Conservation (phyloP, 2,113 vertebrate species). For the Eudorcas thomsonii region DNA sequence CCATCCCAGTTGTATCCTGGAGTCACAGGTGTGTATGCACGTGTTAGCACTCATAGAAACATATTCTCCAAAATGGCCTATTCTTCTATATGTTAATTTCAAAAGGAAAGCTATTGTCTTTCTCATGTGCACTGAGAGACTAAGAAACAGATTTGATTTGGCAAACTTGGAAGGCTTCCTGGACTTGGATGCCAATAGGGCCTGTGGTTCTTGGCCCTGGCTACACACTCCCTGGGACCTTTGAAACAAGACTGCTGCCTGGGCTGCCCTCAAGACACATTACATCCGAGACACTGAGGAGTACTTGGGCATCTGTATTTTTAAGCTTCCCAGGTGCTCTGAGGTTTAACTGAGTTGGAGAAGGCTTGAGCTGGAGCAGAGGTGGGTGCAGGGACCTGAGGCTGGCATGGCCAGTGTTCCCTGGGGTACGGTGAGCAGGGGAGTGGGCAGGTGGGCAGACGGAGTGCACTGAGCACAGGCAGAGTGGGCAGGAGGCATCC, state of each 20-base stretch:
- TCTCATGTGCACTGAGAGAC: neutral
- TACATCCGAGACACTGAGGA: neutral
- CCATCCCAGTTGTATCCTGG: too few species aligned
- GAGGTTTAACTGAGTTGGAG: neutral
- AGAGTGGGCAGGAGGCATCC: neutral
- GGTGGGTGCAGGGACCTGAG: neutral
- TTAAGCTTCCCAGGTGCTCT: neutral
- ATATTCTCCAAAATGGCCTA: neutral
- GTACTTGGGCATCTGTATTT: neutral
- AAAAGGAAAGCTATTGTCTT: neutral
- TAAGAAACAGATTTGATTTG: neutral
- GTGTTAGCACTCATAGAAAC: neutral
- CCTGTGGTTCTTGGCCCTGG: neutral
- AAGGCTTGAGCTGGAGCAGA: neutral
- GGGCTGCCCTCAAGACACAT: neutral
- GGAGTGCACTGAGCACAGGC: too few species aligned
- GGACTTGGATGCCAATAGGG: neutral
- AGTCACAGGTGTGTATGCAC: neutral
- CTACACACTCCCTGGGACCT: neutral
- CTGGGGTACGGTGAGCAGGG: neutral
- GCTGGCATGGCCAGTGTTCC: neutral
- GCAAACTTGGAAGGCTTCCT: neutral
- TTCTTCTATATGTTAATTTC: neutral
- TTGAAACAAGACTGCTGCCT: neutral
- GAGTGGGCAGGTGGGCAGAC: neutral